A percentile compares a stretch with the other conserved stretches of the same genome.
These are phyloP conservation scores for Caloenas nicobarica DNA, from an alignment of 2,113 vertebrate genomes.

Conservation along the genomic window DNA sequence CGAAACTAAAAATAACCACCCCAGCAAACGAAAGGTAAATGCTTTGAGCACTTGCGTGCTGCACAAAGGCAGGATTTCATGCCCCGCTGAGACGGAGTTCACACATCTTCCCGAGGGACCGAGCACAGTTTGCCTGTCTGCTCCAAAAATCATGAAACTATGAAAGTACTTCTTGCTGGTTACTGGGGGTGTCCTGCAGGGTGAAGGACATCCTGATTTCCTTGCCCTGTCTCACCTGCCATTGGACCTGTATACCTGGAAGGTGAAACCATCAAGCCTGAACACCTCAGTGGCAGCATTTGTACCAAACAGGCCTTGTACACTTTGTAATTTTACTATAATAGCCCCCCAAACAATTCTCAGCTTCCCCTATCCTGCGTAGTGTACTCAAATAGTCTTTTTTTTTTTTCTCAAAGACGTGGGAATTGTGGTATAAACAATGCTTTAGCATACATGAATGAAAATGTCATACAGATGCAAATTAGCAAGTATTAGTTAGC, in stretches of 20 bases:
- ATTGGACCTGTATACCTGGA: neutral
- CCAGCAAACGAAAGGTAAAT: neutral
- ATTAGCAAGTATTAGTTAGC: neutral
- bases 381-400: neutral
- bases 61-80: neutral
- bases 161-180: too few species aligned
- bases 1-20: neutral
- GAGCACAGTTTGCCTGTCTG: neutral
- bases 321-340: neutral
- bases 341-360: neutral
- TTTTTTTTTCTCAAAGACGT: neutral
- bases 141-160: too few species aligned
- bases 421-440: neutral
- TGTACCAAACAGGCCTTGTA: neutral
- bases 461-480: neutral
- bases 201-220: too few species aligned
- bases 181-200: too few species aligned
- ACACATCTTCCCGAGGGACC: neutral
- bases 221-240: too few species aligned
- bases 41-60: neutral
- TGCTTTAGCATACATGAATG: neutral
- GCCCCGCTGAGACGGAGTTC: fast-evolving
- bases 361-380: neutral
- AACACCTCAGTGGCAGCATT: neutral
- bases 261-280: neutral